Percentiles rank a stretch among this genome's conserved stretches.
phyloP scores from a whole-genome alignment of 2,888 invertebrate genomes.

The Ophioninae sp. region DNA sequence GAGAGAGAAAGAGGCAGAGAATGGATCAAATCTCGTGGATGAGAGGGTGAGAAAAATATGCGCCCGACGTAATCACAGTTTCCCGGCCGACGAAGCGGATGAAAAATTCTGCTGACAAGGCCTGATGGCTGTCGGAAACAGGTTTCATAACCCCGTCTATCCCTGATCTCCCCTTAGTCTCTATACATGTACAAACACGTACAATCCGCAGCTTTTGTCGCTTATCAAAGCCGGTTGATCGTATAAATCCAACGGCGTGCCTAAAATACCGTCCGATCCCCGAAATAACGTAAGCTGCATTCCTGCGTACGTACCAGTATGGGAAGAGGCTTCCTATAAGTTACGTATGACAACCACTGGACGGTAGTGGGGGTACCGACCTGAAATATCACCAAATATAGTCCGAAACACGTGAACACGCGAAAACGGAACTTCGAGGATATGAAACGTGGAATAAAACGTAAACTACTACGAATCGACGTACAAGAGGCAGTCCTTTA shows the following conservation, averaged over 20 bases:
- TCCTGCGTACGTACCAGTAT: constrained; percentile 31
- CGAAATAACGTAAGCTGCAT: constrained; percentile 7
- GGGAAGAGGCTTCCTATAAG: constrained; percentile 24
- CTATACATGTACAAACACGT: background rate
- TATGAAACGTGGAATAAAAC: background rate
- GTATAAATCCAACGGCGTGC: background rate
- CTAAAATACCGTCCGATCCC: background rate
- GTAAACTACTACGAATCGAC: constrained; percentile 48
- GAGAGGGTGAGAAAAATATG: background rate
- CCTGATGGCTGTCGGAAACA: constrained; percentile 32
- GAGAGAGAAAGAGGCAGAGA: background rate
- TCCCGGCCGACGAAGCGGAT: constrained; percentile 15
- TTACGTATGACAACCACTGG: constrained; percentile 15
- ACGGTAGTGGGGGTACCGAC: background rate
- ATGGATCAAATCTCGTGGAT: background rate
- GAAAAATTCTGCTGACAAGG: constrained; percentile 35
- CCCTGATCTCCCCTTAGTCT: background rate
- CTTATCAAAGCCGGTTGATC: constrained; percentile 18
- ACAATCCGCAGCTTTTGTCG: constrained; percentile 10
- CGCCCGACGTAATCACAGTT: constrained; percentile 38
- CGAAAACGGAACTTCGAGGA: constrained; percentile 34
- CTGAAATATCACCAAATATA: constrained; percentile 45
- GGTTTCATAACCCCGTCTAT: background rate
- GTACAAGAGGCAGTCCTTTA: constrained; percentile 58
- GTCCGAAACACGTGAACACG: background rate